Evolutionary conservation across 2,797 vertebrate species (phyloP), one percentile per base, ranked within the genome.

Genomic region (Melanotaenia nigrans): DNA sequence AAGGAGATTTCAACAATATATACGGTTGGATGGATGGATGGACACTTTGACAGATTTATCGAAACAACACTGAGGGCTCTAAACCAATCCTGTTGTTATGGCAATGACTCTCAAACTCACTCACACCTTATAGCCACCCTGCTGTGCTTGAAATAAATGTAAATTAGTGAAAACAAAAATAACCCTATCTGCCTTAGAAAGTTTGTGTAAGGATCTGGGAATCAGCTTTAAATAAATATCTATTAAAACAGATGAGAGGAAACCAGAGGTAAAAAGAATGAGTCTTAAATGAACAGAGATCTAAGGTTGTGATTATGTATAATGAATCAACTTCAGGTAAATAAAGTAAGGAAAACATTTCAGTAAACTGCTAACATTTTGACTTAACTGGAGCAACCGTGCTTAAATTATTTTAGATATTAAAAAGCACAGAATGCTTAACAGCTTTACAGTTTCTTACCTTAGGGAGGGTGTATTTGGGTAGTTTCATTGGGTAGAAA

Each of bases 391-490:
- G 55, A 75, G 47, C 2, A 71, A 61, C 35, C 14, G 1, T 57
- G 30, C 24, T 47, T 49, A 60, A 74, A 60, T 38, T 12, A 28
- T 71, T 65, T 16, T 13, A 30, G 75, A 61, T 70, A 70, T 69
- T 33, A 9, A 11, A 65, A 38, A 62, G 40, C 36, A 56, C 65
- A 24, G 24, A 78, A 70, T 61, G 22, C 24, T 57, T 73, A 58
- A 49, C 54, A 73, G 68, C 69, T 67, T 74, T 11, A 45, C 54
- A 47, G 58, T 38, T 3, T 32, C 83, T 89, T 94, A 98, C 97
- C 96, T 97, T 98, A 57, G 97, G 97, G 83, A 96, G 83, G 11
- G 96, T 95, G 42, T 98, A 98, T 64, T 97, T 98, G 1, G 97
- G 96, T 54, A 98, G 94, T 89, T 96, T 98, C 95, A 98, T 96